Evolutionary conservation across 2,113 vertebrate species (phyloP).

Genomic region (Egretta garzetta): DNA sequence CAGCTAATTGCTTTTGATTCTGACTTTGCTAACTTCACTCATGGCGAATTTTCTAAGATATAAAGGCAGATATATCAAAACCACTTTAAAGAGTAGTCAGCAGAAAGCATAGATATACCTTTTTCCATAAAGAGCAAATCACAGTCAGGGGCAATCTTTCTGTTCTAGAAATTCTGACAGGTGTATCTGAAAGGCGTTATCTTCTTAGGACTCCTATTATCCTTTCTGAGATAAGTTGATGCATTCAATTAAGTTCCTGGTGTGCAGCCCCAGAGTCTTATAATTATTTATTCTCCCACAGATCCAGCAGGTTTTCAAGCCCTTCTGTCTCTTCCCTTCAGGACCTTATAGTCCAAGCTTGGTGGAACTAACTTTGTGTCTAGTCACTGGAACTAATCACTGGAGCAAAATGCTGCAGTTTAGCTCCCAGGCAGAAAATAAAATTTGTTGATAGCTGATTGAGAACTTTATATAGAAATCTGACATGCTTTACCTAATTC

Average conservation of each 20-base stretch:
- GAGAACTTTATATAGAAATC: neutral
- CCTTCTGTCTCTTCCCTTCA: slow-evolving; percentile 25
- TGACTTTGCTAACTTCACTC: neutral
- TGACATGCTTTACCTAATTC: neutral
- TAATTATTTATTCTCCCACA: slow-evolving; percentile 12
- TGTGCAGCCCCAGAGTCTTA: neutral
- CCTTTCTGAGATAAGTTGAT: neutral
- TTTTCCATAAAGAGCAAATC: neutral
- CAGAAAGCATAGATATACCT: neutral
- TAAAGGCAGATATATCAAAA: neutral
- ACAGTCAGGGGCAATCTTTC: neutral
- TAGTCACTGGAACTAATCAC: slow-evolving; percentile 6
- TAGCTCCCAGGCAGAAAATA: neutral
- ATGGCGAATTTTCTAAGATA: neutral
- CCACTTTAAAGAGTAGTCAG: neutral
- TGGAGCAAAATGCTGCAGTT: neutral
- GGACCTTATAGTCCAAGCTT: neutral
- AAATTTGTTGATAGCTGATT: neutral
- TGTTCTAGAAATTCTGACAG: neutral
- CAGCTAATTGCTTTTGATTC: neutral
- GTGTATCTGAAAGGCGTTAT: neutral
- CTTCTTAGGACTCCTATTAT: neutral
- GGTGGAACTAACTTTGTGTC: neutral
- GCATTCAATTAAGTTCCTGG: slow-evolving; percentile 19
- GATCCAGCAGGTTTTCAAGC: neutral